These are phyloP conservation scores for Trachelus stipa DNA, from an alignment of 2,888 invertebrate species.

Conservation along the genomic window DNA sequence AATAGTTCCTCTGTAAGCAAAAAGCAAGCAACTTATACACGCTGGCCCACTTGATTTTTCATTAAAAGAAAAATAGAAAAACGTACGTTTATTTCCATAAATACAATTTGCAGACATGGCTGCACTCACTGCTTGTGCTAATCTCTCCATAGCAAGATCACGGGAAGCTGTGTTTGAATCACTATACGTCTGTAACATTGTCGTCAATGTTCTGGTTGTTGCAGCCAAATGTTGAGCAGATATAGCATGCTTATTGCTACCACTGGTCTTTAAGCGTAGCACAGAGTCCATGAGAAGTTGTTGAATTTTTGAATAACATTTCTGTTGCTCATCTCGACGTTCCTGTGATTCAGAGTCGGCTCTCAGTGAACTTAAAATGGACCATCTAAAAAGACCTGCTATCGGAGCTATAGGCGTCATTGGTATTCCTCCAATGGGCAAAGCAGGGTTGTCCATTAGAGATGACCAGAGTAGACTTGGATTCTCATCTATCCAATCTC, in stretches of 20 bases:
- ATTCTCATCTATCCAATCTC: constrained; percentile 63
- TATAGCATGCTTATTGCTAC: constrained; percentile 61
- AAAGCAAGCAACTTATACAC: constrained; percentile 50
- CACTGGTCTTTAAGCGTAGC: constrained; percentile 53
- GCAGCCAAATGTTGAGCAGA: constrained; percentile 63
- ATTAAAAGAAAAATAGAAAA: constrained; percentile 20
- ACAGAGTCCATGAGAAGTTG: constrained; percentile 63
- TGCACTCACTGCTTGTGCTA: constrained; percentile 87
- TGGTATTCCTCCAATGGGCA: constrained; percentile 84
- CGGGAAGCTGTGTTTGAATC: constrained; percentile 39
- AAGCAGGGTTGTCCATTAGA: constrained; percentile 68
- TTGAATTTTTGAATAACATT: constrained; percentile 60
- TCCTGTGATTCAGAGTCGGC: constrained; percentile 29
- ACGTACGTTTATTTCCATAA: constrained; percentile 80
- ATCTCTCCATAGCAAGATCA: constrained; percentile 74
- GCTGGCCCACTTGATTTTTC: constrained; percentile 11
- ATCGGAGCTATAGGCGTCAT: constrained; percentile 87
- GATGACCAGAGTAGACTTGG: constrained; percentile 58
- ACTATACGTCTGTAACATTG: constrained; percentile 43
- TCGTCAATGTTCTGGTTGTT: constrained; percentile 50
- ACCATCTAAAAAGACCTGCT: constrained; percentile 77
- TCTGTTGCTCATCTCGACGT: constrained; percentile 40
- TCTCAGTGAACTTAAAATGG: constrained; percentile 58
- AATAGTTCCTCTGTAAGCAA: constrained; percentile 58
- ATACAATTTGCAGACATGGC: constrained; percentile 82